Evolutionary conservation across 1,140 invertebrate genomes (phyloP), one percentile per base, ranked within the genome.

Genomic region (Hypothenemus hampei): DNA sequence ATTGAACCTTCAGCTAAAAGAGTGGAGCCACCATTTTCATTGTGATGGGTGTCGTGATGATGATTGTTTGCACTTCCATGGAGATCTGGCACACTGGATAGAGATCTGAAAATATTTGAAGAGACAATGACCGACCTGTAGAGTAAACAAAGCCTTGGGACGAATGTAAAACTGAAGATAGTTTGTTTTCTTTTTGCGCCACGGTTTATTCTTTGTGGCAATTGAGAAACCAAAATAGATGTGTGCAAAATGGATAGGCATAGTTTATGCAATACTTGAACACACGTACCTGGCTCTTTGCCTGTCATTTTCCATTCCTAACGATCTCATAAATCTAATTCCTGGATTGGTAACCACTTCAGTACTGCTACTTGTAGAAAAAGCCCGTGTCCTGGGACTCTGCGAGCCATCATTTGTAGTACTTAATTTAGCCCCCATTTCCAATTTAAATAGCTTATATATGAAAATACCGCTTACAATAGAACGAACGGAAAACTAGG

Each of bases 341-440:
- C 85, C 85, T 61, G 80, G 80, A 10, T 75, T 72, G 24, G 81
- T 76, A 53, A 83, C 84, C 41, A 80, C 80, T 57, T 81, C 80
- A 29, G 81, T 79, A 63, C 85, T 84, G 50, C 82, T 82, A 69
- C 85, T 85, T 56, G 84, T 84, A 19, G 86, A 87, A 71, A 88
- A 87, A 77, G 83, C 86, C 77, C 81, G 79, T 65, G 80, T 79
- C 65, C 79, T 80, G 64, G 81, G 83, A 79, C 81, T 87, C 76
- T 81, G 78, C 57, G 80, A 79, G 58, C 81, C 82, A 13, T 46
- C 55, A 65, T 80, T 82, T 61, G 84, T 84, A 48, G 86, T 88
- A 71, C 87, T 89, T 67, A 86, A 79, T 75, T 89, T 89, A 72
- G 85, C 86, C 77, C 87, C 87, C 87, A 90, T 90, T 29, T 22